These are phyloP conservation scores for Tanypteryx hageni DNA, from an alignment of 2,888 invertebrate species.

Conservation along the genomic window DNA sequence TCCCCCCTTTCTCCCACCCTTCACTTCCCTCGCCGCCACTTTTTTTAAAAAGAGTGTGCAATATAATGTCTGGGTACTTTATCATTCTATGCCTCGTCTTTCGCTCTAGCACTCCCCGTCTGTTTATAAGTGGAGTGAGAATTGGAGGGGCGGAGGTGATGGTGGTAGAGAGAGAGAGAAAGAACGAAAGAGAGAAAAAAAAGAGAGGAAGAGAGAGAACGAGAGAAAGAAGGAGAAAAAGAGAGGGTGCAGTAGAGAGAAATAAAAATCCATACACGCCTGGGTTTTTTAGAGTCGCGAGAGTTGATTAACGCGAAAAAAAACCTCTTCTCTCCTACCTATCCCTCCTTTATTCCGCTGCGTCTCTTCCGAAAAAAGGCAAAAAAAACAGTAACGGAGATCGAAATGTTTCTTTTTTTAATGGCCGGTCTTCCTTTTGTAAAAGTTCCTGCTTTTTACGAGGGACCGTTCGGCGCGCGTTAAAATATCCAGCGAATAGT, in stretches of 20 bases:
- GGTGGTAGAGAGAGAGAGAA: background rate
- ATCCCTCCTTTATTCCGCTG: no score
- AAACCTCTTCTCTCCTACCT: no score
- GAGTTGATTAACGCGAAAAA: no score
- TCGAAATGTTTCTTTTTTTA: no score
- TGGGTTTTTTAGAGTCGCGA: no score
- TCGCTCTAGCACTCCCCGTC: background rate
- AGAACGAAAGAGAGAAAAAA: background rate
- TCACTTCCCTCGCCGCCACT: background rate
- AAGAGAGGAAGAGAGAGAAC: background rate
- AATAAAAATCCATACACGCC: no score
- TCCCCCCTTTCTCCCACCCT: background rate
- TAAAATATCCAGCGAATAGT: no score
- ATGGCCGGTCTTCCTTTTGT: no score
- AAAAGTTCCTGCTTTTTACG: no score
- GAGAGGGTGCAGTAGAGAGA: background rate
- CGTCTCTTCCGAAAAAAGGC: no score
- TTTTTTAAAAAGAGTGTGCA: background rate
- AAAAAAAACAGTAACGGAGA: no score
- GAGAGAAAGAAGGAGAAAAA: background rate
- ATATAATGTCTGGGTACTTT: background rate
- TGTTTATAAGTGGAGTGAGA: background rate
- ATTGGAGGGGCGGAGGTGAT: background rate
- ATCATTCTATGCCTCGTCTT: background rate
- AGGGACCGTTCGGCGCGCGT: no score